These are phyloP conservation scores for Machimus atricapillus DNA, from an alignment of 2,888 invertebrate species.

Conservation along the genomic window DNA sequence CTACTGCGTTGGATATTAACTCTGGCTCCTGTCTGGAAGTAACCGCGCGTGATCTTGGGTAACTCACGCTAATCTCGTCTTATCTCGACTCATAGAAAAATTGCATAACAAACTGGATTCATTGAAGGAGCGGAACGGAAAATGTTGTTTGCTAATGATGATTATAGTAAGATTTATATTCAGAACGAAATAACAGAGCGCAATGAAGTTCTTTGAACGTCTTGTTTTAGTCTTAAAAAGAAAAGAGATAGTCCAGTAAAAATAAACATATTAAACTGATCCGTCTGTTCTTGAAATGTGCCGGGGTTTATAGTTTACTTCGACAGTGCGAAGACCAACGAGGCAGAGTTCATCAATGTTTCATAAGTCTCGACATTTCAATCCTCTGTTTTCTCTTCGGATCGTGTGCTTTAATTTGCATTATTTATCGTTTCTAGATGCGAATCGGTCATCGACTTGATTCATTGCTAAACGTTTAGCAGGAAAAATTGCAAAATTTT, in stretches of 20 bases:
- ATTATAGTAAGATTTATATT: background rate
- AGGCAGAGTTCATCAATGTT: background rate
- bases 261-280: background rate
- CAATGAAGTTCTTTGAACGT: background rate
- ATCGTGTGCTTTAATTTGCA: background rate
- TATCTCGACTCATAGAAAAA: background rate
- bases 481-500: background rate
- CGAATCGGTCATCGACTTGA: background rate
- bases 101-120: background rate
- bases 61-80: background rate
- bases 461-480: background rate
- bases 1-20: background rate
- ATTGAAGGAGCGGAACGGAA: background rate
- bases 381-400: background rate
- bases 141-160: background rate
- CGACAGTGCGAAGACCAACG: background rate
- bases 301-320: background rate
- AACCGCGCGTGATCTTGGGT: background rate
- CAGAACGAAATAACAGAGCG: background rate
- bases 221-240: background rate
- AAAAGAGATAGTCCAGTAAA: background rate
- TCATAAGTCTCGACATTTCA: background rate
- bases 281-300: background rate
- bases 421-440: background rate
- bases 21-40: background rate